Evolutionary conservation across 1,140 invertebrate genomes (phyloP).

Genomic region (Drosophila tristis): DNA sequence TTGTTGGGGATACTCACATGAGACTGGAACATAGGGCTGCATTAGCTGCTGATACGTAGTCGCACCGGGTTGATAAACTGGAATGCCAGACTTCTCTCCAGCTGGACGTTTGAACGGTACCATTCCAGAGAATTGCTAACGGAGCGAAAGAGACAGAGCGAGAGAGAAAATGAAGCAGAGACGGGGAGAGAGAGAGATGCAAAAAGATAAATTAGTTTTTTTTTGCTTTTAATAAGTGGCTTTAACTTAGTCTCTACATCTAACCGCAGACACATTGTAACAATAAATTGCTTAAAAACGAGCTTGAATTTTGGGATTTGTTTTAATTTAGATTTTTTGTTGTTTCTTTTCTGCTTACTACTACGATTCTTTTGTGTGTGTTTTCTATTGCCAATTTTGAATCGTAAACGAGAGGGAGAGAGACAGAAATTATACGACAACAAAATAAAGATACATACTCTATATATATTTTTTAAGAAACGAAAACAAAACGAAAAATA

Average conservation of each 20-base stretch:
- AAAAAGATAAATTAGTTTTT: conserved; percentile 11
- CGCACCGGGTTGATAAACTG: conserved; percentile 96
- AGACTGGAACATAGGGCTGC: conserved; percentile 96
- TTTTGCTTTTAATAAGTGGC: neutral
- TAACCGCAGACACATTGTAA: conserved; percentile 38
- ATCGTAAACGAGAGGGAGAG: conserved; percentile 11
- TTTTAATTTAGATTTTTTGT: conserved; percentile 11
- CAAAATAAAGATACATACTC: conserved; percentile 6
- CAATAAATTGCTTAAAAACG: conserved; percentile 67
- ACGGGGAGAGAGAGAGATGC: conserved; percentile 17
- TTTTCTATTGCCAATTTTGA: conserved; percentile 48
- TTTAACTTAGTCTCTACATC: conserved; percentile 27
- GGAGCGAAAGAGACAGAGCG: conserved; percentile 27
- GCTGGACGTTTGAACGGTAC: conserved; percentile 97
- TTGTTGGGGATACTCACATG: conserved; percentile 92
- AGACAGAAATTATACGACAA: conserved; percentile 37
- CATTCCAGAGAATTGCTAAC: conserved; percentile 96
- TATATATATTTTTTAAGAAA: conserved; percentile 10
- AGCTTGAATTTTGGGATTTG: conserved; percentile 39
- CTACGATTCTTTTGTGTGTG: conserved; percentile 4
- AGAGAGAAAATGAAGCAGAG: neutral
- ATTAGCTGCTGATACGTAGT: conserved; percentile 97
- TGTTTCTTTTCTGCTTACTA: conserved; percentile 31
- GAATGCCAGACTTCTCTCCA: conserved; percentile 97
- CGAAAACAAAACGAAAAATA: too few species aligned